Conservation (phyloP, 2,797 vertebrate genomes). For the Xenentodon cancila region DNA sequence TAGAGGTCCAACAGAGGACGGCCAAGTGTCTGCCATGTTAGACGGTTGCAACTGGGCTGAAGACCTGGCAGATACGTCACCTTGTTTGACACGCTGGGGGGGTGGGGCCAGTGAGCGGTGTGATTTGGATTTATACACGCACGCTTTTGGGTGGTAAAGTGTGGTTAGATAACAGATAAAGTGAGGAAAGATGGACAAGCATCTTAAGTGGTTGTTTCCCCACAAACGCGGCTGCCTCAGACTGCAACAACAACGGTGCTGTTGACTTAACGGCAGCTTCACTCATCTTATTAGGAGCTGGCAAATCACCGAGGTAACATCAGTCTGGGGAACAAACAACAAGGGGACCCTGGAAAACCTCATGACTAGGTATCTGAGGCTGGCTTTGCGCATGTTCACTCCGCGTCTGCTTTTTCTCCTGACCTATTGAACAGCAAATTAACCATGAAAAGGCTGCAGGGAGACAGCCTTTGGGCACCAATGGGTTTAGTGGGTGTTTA, state of each 20-base stretch:
- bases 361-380: conserved; percentile 39
- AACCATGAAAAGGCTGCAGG: conserved; percentile 57
- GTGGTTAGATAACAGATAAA: too few species aligned
- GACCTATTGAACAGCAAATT: conserved; percentile 71
- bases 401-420: conserved; percentile 66
- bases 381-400: conserved; percentile 1
- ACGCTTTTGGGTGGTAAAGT: too few species aligned
- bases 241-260: conserved; percentile 13
- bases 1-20: too few species aligned
- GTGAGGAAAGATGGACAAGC: not conserved
- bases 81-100: too few species aligned
- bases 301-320: conserved; percentile 37
- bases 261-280: conserved; percentile 24
- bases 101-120: too few species aligned
- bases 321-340: conserved; percentile 37
- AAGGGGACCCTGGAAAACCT: conserved; percentile 8
- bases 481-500: conserved; percentile 53
- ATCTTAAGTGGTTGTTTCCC: conserved; percentile 9
- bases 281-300: conserved; percentile 21
- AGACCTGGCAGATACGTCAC: too few species aligned
- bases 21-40: too few species aligned
- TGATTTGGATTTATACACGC: too few species aligned
- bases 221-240: conserved; percentile 3
- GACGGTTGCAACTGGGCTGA: too few species aligned
- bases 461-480: conserved; percentile 34